Conservation (phyloP, 2,113 vertebrate genomes). For the Pteronura brasiliensis region DNA sequence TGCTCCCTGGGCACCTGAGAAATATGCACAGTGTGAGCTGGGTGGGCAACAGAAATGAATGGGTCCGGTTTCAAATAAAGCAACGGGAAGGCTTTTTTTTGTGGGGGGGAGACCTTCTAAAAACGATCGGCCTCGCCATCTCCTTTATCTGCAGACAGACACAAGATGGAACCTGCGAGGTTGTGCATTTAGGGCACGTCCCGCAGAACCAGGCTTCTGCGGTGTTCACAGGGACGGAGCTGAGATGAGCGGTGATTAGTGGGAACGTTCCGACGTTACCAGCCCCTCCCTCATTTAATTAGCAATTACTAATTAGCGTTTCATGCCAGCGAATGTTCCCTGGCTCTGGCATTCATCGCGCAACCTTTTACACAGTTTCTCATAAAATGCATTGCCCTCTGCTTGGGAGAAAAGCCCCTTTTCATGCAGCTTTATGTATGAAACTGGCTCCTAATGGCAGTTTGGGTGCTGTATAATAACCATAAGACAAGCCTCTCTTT, state of each 20-base stretch:
- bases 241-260: background rate
- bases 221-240: background rate
- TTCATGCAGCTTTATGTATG: rapidly evolving
- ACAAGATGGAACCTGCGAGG: too few relatives aligned
- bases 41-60: background rate
- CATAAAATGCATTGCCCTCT: background rate
- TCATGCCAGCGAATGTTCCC: background rate
- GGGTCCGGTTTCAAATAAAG: background rate
- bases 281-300: background rate
- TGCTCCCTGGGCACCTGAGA: too few relatives aligned
- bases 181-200: rapidly evolving
- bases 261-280: background rate
- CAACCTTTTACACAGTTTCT: background rate
- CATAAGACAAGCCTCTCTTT: background rate
- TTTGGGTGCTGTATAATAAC: background rate
- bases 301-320: background rate
- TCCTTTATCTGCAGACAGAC: rapidly evolving
- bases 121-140: rapidly evolving
- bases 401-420: background rate
- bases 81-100: too few relatives aligned
- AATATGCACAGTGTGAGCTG: rapidly evolving
- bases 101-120: too few relatives aligned
- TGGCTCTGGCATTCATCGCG: background rate
- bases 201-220: rapidly evolving
- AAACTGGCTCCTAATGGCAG: background rate